phyloP scores from a whole-genome alignment of 2,888 invertebrate genomes.

The Plusia festucae region DNA sequence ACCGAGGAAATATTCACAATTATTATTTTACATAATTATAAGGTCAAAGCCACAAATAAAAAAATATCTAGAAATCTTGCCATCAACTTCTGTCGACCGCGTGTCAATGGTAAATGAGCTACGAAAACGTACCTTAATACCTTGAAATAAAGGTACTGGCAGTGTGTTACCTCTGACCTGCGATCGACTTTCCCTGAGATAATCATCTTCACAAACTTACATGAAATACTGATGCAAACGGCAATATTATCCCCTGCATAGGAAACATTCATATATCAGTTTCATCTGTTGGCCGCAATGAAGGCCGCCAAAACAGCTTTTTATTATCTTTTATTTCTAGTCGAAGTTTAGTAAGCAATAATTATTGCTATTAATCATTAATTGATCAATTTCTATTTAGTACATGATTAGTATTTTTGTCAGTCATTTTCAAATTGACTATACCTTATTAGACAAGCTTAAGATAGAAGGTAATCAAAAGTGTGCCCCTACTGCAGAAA shows the following conservation, averaged over 20 bases:
- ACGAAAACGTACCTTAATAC: not conserved
- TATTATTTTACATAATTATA: constrained; percentile 14
- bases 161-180: not conserved
- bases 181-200: constrained; percentile 34
- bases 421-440: constrained; percentile 25
- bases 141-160: not conserved
- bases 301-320: constrained; percentile 47
- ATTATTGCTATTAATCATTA: constrained; percentile 24
- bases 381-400: constrained; percentile 26
- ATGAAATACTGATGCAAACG: constrained; percentile 49
- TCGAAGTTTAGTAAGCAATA: constrained; percentile 10
- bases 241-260: constrained; percentile 35
- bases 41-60: constrained; percentile 25
- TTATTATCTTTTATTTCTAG: constrained; percentile 8
- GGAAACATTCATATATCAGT: constrained; percentile 24
- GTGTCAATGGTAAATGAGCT: not conserved
- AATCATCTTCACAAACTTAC: constrained; percentile 34
- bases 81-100: constrained; percentile 12
- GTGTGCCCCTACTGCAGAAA: not conserved
- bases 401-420: constrained; percentile 21
- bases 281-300: constrained; percentile 18
- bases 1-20: constrained; percentile 9
- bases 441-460: not conserved
- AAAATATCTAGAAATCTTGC: constrained; percentile 23
- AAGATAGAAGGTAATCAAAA: not conserved